Conservation (phyloP, 2,113 vertebrate species). For the Trichomycterus rosablanca region DNA sequence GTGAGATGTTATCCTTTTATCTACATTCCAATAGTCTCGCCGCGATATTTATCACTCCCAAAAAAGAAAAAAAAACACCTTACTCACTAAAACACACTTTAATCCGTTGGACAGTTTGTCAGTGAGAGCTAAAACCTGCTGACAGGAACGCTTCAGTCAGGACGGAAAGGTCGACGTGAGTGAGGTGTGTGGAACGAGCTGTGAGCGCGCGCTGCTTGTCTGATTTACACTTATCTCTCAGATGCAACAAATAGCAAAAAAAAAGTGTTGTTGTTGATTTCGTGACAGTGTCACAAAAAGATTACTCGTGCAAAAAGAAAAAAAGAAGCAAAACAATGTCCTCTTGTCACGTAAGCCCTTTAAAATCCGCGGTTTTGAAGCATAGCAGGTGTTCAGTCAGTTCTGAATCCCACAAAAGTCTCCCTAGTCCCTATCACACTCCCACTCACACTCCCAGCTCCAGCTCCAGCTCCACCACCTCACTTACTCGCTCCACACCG, state of each 20-base stretch:
- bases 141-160: slow-evolving; percentile 25
- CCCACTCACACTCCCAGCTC: slow-evolving; percentile 9
- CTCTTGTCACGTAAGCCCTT: slow-evolving; percentile 32
- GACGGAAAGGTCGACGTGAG: slow-evolving; percentile 2
- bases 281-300: slow-evolving; percentile 13
- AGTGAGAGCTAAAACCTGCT: too few relatives aligned
- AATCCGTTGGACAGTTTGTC: slow-evolving; percentile 14
- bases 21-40: slow-evolving; percentile 55
- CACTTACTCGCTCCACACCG: slow-evolving; percentile 13
- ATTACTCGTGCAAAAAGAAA: neutral
- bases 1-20: slow-evolving; percentile 59
- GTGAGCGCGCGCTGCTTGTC: neutral
- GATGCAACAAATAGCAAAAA: slow-evolving; percentile 13
- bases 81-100: slow-evolving; percentile 2
- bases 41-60: slow-evolving; percentile 22
- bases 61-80: slow-evolving; percentile 34
- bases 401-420: slow-evolving; percentile 9
- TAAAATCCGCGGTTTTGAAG: neutral
- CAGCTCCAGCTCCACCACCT: slow-evolving; percentile 1
- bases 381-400: slow-evolving; percentile 42
- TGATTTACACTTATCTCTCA: slow-evolving; percentile 22
- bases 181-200: neutral
- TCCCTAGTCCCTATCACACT: slow-evolving; percentile 20
- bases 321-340: slow-evolving; percentile 2
- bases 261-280: slow-evolving; percentile 13